Base-by-base conservation (phyloP, 2,888 invertebrate genomes). In the Tinea trinotella region DNA sequence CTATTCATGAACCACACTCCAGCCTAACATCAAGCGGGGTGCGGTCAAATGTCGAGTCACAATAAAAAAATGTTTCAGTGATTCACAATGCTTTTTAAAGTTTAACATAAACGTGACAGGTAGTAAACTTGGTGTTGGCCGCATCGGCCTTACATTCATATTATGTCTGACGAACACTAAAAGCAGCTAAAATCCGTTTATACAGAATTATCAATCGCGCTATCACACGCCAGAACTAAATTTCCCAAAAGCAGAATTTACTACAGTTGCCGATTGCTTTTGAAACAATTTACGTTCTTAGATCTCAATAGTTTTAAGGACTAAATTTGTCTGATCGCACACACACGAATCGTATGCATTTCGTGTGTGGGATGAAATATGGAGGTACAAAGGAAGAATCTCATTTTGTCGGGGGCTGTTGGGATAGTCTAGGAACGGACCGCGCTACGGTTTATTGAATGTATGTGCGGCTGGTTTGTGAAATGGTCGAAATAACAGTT, bases 331-430 rank as follows among this genome's bases (percentile, higher is more conserved):
- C 60, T 54, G 54, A 56, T 49, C 55, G 57, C 60, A 59, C n/a
- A n/a, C n/a, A n/a, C n/a, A n/a, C n/a, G n/a, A 62, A 64, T 61
- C 59, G 61, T 63, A 65, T 71, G 68, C 65, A 70, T 68, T 66
- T 62, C 64, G 70, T 19, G 70, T 70, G 66, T 75, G 19, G 66
- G 67, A 74, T 76, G 74, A 76, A 76, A 79, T 77, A 75, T 76
- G 75, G 72, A 68, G 67, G 67, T 67, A 74, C 71, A 77, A 75
- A 75, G 74, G 71, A 74, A 74, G 76, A 75, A 76, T 74, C 74
- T 70, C 70, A 73, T 75, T 75, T 71, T 65, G 65, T 64, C 65
- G 64, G 64, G 67, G 73, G 72, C 72, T 65, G 65, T 62, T 69
- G 74, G 72, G 64, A 66, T 67, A 65, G 64, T 68, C n/a, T 61